Evolutionary conservation across 2,888 invertebrate genomes (phyloP).

Genomic region (Keiferia lycopersicella): DNA sequence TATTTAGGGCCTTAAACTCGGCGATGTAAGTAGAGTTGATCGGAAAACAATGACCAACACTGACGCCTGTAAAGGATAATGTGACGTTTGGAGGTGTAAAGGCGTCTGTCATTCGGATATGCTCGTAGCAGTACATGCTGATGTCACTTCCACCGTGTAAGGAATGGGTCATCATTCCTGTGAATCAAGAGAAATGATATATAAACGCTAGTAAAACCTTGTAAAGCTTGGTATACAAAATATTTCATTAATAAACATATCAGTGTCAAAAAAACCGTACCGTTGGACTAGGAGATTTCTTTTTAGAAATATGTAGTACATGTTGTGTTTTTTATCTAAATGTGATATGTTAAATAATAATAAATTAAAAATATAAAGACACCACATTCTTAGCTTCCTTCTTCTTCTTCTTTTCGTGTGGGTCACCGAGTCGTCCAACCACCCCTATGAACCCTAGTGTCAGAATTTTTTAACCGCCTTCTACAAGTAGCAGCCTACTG

Average conservation of each 20-base stretch:
- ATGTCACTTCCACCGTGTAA: not conserved
- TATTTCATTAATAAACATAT: not conserved
- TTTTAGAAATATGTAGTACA: too few species aligned
- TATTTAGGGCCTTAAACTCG: not conserved
- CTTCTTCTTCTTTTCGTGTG: too few species aligned
- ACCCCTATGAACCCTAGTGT: too few species aligned
- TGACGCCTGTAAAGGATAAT: not conserved
- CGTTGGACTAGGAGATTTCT: too few species aligned
- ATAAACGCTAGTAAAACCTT: not conserved
- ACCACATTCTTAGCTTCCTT: too few species aligned
- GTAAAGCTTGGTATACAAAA: not conserved
- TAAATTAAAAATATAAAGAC: too few species aligned
- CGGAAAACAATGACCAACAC: not conserved
- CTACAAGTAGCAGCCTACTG: too few species aligned
- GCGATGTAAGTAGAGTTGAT: not conserved
- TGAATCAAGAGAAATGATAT: not conserved
- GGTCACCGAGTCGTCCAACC: too few species aligned
- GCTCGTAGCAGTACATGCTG: not conserved
- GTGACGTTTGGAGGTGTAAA: not conserved
- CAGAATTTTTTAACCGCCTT: too few species aligned
- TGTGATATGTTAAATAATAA: too few species aligned
- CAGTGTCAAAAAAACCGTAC: too few species aligned
- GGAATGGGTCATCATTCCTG: constrained; percentile 11
- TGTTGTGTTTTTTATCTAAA: too few species aligned
- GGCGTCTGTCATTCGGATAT: constrained; percentile 6